phyloP scores from a whole-genome alignment of 2,113 vertebrate species.

The Psittacula cyanocephala region DNA sequence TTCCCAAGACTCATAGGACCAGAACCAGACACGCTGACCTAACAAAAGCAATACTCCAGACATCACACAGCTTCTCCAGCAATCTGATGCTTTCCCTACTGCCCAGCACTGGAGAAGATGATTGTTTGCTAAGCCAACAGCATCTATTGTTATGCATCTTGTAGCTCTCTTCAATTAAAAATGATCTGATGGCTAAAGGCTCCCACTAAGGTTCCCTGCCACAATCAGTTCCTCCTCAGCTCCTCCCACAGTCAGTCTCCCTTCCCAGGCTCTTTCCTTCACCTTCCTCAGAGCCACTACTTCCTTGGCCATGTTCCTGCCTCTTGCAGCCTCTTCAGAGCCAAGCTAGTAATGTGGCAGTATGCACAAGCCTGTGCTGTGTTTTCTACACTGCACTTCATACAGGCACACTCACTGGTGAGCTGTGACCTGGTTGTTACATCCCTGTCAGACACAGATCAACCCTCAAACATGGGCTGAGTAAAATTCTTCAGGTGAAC shows the following conservation, averaged over 20 bases:
- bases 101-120: background rate
- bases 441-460: background rate
- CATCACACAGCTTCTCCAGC: background rate
- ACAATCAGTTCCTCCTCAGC: background rate
- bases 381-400: background rate
- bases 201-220: background rate
- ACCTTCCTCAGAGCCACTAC: background rate
- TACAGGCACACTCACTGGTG: background rate
- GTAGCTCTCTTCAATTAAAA: background rate
- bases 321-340: background rate
- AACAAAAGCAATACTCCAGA: background rate
- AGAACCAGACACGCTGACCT: background rate
- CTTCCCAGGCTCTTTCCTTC: background rate
- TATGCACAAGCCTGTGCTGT: fast-evolving
- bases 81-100: background rate
- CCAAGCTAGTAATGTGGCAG: background rate
- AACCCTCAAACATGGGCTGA: background rate
- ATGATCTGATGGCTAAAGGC: background rate
- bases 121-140: background rate
- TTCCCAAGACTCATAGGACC: background rate
- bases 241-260: background rate
- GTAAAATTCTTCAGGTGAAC: background rate
- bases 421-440: background rate
- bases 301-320: background rate
- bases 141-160: background rate